Evolutionary conservation across 2,797 vertebrate genomes (phyloP).

Genomic region (Neostethus bicornis): DNA sequence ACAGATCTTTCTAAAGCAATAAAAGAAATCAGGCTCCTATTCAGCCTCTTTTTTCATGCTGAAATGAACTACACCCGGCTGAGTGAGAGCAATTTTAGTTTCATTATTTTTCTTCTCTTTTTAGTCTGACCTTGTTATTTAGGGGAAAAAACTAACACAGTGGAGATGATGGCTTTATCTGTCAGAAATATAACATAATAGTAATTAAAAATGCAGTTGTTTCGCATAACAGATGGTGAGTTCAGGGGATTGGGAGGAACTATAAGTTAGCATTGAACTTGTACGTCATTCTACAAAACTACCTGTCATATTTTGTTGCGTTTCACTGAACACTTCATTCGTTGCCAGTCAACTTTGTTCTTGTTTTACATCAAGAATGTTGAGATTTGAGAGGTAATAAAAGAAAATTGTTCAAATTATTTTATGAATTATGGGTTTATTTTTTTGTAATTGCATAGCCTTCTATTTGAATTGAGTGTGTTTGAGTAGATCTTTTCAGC

Average conservation of each 20-base stretch:
- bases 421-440: too few species aligned
- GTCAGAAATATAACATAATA: neutral
- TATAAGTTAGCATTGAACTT: conserved; percentile 28
- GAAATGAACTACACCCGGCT: conserved; percentile 6
- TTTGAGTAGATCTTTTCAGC: too few species aligned
- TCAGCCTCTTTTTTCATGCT: conserved; percentile 15
- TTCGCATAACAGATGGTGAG: conserved; percentile 29
- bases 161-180: neutral
- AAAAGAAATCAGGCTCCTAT: conserved; percentile 10
- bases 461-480: too few species aligned
- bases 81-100: neutral
- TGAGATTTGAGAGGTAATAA: too few species aligned
- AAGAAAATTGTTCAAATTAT: too few species aligned
- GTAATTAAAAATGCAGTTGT: neutral
- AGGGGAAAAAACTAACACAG: too few species aligned
- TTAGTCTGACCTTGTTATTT: too few species aligned
- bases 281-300: conserved; percentile 17
- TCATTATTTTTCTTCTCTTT: neutral
- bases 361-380: neutral
- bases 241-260: conserved; percentile 44
- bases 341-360: conserved; percentile 8
- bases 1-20: conserved; percentile 7
- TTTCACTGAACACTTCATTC: conserved; percentile 9
- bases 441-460: too few species aligned
- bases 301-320: conserved; percentile 42